Evolutionary conservation across 2,113 vertebrate species (phyloP), one percentile per base, ranked within the genome.

Genomic region (Pangasianodon gigas): DNA sequence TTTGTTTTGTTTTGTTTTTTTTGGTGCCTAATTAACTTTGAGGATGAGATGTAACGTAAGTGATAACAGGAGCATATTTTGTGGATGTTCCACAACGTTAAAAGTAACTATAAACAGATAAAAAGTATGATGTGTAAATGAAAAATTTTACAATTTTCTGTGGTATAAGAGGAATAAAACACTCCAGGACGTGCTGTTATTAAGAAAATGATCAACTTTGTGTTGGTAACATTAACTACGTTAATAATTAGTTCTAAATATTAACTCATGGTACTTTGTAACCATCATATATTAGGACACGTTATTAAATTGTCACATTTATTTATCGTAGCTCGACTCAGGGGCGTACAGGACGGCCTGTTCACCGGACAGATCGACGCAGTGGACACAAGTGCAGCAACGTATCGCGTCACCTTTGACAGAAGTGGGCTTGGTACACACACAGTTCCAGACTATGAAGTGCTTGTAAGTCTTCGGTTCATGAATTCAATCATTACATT

Each of bases 301-400:
- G 13, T 54, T 32, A 32, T 32, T 32, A 32, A 7, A 81, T 54
- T 16, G 51, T 51, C 52, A 13, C 19, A 4, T 41, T 26, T 89
- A 16, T 62, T 85, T 60, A n/a, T 92, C 52, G 88, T 85, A 99
- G 98, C 98, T 91, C 97, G 98, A 87, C 97, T 99, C 77, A 96
- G 98, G 90, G 98, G 98, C 65, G 94, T 97, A 91, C 98, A 99
- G 6, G 98, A 99, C 29, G 98, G 98, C 79, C 91, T 99, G 52
- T 99, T 99, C 94, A 99, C 98, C 24, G 98, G 98, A 89, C 98
- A 99, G 91, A 99, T 99, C 88, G 98, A 99, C 10, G 98, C 98
- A 24, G 98, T 99, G 82, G 98, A 99, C 92, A 99, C 98, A 46
- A 97, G 97, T 58, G 99, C 98, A 69, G 98, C 98, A 81, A 99